A percentile compares a stretch with the other conserved stretches of the same genome.
phyloP scores from a whole-genome alignment of 2,797 vertebrate species.

The Typhlichthys subterraneus region DNA sequence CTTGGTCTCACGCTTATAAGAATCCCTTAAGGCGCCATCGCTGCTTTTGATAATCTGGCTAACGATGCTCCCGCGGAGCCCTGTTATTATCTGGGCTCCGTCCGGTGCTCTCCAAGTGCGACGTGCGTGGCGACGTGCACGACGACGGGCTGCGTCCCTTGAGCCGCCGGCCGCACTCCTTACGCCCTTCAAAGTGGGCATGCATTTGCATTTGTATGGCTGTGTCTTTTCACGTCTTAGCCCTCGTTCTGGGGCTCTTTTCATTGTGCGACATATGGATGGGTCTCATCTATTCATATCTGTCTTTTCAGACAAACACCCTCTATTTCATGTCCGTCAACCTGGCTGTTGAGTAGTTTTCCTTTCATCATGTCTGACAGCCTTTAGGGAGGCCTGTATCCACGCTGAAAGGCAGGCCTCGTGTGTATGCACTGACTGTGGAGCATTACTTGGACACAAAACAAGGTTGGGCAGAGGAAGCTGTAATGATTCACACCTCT shows the following conservation, averaged over 20 bases:
- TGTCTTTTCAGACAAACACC: constrained; percentile 42
- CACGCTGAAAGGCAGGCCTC: constrained; percentile 49
- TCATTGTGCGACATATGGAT: constrained; percentile 38
- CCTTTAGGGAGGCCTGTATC: constrained; percentile 47
- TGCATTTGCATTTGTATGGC: constrained; percentile 40
- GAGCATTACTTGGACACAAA: constrained; percentile 53
- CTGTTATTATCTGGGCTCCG: constrained; percentile 29
- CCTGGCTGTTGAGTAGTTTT: constrained; percentile 43
- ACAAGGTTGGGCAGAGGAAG: constrained; percentile 48
- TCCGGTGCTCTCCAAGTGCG: constrained; percentile 31
- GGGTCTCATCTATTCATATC: constrained; percentile 35
- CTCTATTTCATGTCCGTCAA: constrained; percentile 44
- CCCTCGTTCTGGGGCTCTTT: constrained; percentile 15
- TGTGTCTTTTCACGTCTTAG: constrained; percentile 8
- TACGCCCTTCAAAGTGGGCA: constrained; percentile 23
- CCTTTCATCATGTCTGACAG: constrained; percentile 57
- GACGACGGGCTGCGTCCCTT: constrained; percentile 31
- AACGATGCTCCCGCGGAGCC: constrained; percentile 40
- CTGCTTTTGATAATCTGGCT: constrained; percentile 48
- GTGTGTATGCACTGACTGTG: constrained; percentile 40
- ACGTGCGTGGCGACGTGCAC: constrained; percentile 21
- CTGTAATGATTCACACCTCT: constrained; percentile 49
- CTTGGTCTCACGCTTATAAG: constrained; percentile 29
- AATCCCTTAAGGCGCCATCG: constrained; percentile 20
- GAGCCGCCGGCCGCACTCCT: constrained; percentile 15